Percentiles rank a stretch among this genome's conserved stretches.
Evolutionary conservation across 1,140 invertebrate species (phyloP).

Genomic region (Asobara japonica): DNA sequence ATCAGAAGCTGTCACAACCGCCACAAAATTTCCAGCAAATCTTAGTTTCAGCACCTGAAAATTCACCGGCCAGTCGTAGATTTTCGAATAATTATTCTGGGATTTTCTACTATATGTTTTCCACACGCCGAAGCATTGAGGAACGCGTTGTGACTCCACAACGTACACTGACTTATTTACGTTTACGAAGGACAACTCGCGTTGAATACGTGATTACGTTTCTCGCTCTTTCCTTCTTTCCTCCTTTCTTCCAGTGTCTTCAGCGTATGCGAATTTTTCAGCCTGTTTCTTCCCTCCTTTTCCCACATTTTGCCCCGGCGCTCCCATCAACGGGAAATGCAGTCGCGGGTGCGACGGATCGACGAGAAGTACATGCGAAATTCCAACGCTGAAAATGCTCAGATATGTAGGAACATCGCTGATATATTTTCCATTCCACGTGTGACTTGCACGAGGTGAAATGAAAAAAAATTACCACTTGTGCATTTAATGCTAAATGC

Average conservation of each 20-base stretch:
- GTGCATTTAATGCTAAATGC: slow-evolving; percentile 53
- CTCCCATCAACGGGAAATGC: slow-evolving; percentile 27
- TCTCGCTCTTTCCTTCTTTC: slow-evolving; percentile 27
- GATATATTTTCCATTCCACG: slow-evolving; percentile 63
- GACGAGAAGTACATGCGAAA: slow-evolving; percentile 49
- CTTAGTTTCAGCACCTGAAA: no score
- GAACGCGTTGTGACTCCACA: slow-evolving; percentile 6
- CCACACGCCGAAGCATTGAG: not conserved
- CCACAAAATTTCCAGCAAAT: not conserved
- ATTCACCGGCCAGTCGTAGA: not conserved
- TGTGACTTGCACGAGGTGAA: slow-evolving; percentile 41
- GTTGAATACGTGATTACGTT: slow-evolving; percentile 29
- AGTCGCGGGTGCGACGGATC: slow-evolving; percentile 24
- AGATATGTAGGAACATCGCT: slow-evolving; percentile 54
- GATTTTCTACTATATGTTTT: slow-evolving; percentile 1
- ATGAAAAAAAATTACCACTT: slow-evolving; percentile 38
- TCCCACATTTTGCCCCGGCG: slow-evolving; percentile 11
- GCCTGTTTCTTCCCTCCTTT: slow-evolving; percentile 26
- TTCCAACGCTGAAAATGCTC: slow-evolving; percentile 34
- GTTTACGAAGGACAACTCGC: slow-evolving; percentile 27
- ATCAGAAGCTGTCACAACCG: no score
- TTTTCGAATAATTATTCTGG: not conserved
- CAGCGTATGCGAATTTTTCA: not conserved
- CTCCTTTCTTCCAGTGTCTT: slow-evolving; percentile 17
- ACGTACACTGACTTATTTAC: slow-evolving; percentile 28